phyloP scores from a whole-genome alignment of 2,797 vertebrate species.

The Serranus cabrilla region DNA sequence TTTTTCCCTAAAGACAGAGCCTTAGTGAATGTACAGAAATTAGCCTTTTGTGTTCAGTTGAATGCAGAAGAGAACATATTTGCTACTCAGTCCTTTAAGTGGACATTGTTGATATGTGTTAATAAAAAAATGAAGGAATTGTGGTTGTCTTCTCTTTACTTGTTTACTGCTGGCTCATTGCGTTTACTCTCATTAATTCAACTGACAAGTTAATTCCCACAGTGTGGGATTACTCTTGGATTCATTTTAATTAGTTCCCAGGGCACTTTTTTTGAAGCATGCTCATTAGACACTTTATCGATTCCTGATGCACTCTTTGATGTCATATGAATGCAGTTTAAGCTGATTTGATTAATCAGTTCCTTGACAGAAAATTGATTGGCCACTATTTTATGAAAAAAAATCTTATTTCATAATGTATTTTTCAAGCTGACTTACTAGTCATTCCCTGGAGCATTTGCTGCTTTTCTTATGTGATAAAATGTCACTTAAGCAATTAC shows the following conservation, averaged over 20 bases:
- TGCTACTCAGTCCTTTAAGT: conserved; percentile 94
- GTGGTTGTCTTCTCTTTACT: conserved; percentile 42
- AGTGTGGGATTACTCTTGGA: background rate
- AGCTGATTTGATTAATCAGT: too few species aligned
- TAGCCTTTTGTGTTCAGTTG: conserved; percentile 89
- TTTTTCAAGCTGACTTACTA: too few species aligned
- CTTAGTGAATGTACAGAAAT: conserved; percentile 96
- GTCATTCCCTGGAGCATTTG: too few species aligned
- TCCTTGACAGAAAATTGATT: too few species aligned
- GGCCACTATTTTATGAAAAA: too few species aligned
- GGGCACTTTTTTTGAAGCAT: background rate
- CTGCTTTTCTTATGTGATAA: too few species aligned
- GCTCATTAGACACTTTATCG: background rate
- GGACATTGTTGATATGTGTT: conserved; percentile 94
- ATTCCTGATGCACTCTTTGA: background rate
- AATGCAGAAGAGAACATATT: conserved; percentile 92
- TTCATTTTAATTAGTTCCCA: background rate
- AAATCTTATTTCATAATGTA: too few species aligned
- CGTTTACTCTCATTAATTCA: background rate
- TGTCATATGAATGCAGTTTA: background rate
- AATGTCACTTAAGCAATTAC: too few species aligned
- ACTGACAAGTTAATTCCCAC: background rate
- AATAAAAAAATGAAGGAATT: conserved; percentile 90
- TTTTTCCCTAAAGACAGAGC: conserved; percentile 90
- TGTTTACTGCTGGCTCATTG: background rate